These are phyloP conservation scores for Diarsia dahlii DNA, from an alignment of 2,888 invertebrate species.

Conservation along the genomic window DNA sequence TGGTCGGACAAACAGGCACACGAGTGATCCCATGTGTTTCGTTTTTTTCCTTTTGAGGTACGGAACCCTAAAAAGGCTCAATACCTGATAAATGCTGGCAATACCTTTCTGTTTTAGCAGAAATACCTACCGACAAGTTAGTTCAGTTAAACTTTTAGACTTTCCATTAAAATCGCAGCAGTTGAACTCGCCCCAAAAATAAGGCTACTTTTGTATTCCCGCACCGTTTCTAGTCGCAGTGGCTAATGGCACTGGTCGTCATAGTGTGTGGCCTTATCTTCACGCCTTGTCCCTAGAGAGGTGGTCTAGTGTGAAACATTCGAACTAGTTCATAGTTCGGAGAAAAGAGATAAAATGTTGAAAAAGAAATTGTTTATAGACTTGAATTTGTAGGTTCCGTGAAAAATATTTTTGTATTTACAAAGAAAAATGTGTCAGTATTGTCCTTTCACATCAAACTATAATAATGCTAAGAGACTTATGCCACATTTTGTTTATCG, in stretches of 20 bases:
- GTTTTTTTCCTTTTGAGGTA: too few relatives aligned
- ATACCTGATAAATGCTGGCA: too few relatives aligned
- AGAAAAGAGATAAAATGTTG: neutral
- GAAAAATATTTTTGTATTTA: neutral
- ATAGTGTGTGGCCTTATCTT: slow-evolving; percentile 60
- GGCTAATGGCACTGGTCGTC: slow-evolving; percentile 52
- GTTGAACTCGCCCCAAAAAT: slow-evolving; percentile 31
- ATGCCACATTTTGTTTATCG: too few relatives aligned
- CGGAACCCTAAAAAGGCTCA: too few relatives aligned
- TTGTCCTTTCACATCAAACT: too few relatives aligned
- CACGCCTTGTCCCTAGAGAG: slow-evolving; percentile 54
- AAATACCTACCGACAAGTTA: neutral
- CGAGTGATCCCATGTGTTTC: too few relatives aligned
- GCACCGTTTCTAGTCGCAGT: slow-evolving; percentile 34
- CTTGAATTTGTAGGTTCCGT: too few relatives aligned
- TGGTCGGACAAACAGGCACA: too few relatives aligned
- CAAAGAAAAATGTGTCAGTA: too few relatives aligned
- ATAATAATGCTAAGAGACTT: too few relatives aligned
- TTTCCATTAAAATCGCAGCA: neutral
- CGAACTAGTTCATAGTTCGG: slow-evolving; percentile 12
- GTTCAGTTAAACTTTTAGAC: neutral
- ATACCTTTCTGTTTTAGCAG: too few relatives aligned
- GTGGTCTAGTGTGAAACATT: slow-evolving; percentile 29
- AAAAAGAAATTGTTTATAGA: neutral
- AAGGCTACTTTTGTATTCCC: slow-evolving; percentile 61